Conservation (phyloP, 2,888 invertebrate genomes). For the Drosophila infuscata region DNA sequence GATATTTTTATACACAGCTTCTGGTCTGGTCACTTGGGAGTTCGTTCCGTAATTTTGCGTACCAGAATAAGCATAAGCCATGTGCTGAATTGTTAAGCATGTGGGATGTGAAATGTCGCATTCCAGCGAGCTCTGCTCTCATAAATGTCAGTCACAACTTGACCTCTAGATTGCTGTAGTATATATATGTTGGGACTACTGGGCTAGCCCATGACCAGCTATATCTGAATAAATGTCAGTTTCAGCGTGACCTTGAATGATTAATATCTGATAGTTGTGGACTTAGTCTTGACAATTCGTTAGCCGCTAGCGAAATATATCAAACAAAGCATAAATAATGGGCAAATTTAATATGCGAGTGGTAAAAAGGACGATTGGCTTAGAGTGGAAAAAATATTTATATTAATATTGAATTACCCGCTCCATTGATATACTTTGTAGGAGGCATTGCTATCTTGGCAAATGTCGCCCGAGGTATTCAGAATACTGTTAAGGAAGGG, state of each 20-base stretch:
- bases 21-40: constrained; percentile 12
- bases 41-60: constrained; percentile 51
- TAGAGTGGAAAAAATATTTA: not conserved
- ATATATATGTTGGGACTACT: constrained; percentile 1
- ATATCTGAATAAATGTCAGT: constrained; percentile 63
- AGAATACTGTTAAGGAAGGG: constrained; percentile 9
- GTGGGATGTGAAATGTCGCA: constrained; percentile 50
- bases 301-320: constrained; percentile 33
- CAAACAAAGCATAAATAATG: constrained; percentile 40
- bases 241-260: constrained; percentile 61
- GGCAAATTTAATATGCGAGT: constrained; percentile 1
- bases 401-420: constrained; percentile 1
- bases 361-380: not conserved
- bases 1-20: constrained; percentile 63
- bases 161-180: constrained; percentile 36
- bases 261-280: constrained; percentile 22
- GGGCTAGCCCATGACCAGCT: constrained; percentile 32
- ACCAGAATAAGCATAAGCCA: constrained; percentile 59
- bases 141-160: constrained; percentile 62
- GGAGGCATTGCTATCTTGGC: not conserved
- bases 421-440: not conserved
- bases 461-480: constrained; percentile 10
- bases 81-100: constrained; percentile 75
- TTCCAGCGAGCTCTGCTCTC: constrained; percentile 20
- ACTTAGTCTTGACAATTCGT: constrained; percentile 6